These are phyloP conservation scores for Bugulina stolonifera DNA, from an alignment of 2,888 invertebrate genomes.

Conservation along the genomic window DNA sequence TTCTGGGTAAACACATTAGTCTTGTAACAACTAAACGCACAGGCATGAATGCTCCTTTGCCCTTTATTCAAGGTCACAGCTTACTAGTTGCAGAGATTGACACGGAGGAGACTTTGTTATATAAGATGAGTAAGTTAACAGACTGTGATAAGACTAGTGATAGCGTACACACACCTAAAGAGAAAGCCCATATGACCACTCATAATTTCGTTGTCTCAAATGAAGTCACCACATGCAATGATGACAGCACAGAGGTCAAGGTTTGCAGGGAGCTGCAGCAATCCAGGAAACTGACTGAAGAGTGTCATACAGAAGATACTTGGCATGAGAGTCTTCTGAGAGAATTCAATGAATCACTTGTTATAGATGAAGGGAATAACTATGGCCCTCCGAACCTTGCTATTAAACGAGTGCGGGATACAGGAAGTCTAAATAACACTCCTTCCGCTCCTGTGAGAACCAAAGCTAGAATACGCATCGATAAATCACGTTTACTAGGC, in stretches of 20 bases:
- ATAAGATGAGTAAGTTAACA: too few relatives aligned
- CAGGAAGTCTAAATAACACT: not conserved
- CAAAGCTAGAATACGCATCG: not conserved
- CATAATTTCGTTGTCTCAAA: too few relatives aligned
- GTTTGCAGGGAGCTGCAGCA: too few relatives aligned
- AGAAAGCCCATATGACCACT: too few relatives aligned
- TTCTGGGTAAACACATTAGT: not conserved
- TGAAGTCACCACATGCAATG: too few relatives aligned
- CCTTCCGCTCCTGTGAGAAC: conserved; percentile 11
- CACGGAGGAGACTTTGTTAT: too few relatives aligned
- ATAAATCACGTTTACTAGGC: not conserved
- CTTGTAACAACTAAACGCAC: not conserved
- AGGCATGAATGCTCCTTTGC: not conserved
- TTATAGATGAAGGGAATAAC: not conserved
- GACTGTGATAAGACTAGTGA: not conserved
- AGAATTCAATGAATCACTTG: conserved; percentile 12
- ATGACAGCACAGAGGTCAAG: too few relatives aligned
- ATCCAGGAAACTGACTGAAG: too few relatives aligned
- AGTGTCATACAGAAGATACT: too few relatives aligned
- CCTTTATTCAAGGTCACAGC: not conserved
- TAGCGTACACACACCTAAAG: too few relatives aligned
- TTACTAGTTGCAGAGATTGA: not conserved
- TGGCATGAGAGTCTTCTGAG: conserved; percentile 15
- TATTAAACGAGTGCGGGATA: not conserved
- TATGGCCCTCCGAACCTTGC: not conserved